Evolutionary conservation across 2,797 vertebrate species (phyloP).

Genomic region (Halcyon badia): DNA sequence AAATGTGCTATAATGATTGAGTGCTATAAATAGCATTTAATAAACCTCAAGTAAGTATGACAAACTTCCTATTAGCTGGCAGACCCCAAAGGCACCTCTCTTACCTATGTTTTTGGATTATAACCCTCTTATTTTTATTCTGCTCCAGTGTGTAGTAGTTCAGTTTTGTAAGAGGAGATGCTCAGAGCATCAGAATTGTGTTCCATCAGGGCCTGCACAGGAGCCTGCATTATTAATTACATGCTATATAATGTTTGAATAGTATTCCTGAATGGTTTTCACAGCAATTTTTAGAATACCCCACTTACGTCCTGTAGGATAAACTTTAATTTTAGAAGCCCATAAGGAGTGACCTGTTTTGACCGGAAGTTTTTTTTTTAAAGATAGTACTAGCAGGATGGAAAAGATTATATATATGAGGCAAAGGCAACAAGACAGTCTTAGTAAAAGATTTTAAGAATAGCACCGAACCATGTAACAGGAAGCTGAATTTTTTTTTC

Average conservation of each 20-base stretch:
- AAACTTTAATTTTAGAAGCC: neutral
- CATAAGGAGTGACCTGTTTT: neutral
- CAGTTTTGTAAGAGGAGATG: neutral
- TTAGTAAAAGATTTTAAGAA: neutral
- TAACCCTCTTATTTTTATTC: neutral
- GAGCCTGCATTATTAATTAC: neutral
- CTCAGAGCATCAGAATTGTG: neutral
- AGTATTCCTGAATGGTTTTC: neutral
- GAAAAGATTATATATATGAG: neutral
- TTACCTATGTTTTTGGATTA: neutral
- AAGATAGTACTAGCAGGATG: neutral
- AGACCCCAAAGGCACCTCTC: neutral
- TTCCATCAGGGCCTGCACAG: neutral
- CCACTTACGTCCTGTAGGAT: neutral
- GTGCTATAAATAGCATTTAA: neutral
- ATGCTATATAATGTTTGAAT: neutral
- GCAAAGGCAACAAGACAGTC: neutral
- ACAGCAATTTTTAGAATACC: neutral
- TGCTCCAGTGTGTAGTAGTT: neutral
- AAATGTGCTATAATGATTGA: neutral
- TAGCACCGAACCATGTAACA: rapidly evolving
- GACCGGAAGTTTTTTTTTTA: neutral
- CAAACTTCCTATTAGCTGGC: neutral
- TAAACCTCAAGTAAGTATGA: neutral
- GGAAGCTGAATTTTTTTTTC: neutral